Base-by-base conservation (phyloP, 2,888 invertebrate species). In the Altica lythri region DNA sequence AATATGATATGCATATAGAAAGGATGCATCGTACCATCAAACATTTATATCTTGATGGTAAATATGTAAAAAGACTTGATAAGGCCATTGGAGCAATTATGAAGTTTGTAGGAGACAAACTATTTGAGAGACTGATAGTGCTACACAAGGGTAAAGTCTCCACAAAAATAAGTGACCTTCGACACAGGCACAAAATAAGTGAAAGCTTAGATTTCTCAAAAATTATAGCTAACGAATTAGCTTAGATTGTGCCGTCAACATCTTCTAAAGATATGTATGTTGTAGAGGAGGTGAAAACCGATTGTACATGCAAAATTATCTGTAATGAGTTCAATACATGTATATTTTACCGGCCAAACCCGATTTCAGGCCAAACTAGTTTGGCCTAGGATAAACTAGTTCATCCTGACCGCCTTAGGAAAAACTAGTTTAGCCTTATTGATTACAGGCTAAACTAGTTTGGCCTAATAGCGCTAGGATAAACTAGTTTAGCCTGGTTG, bases 1-100 rank as follows among this genome's bases (percentile, higher is more conserved):
- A 48, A 48, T 40, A n/a, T n/a, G n/a, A n/a, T n/a, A 48, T 48
- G 37, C 38, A 48, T 27, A 1, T 38, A 1, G 38, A 18, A n/a
- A 37, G 35, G 12, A 18, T 37, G 16, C 32, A 45, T 46, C 17
- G 38, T 19, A 49, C 17, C 19, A 38, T 52, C 17, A 52, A 46
- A 27, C 25, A 52, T 18, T 44, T 44, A n/a, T 46, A 46, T n/a
- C n/a, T n/a, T n/a, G n/a, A n/a, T n/a, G n/a, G n/a, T n/a, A n/a
- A n/a, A n/a, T n/a, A n/a, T n/a, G n/a, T n/a, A n/a, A n/a, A n/a
- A n/a, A n/a, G n/a, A n/a, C n/a, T n/a, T n/a, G n/a, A n/a, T n/a
- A n/a, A 46, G 17, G 45, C 27, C 25, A 19, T 40, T 4, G 4
- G 32, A 18, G 48, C 49, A 9, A 29, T 49, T 12, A 49, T 49